These are phyloP conservation scores for Heliconius hortense DNA, from an alignment of 2,888 invertebrate genomes.

Conservation along the genomic window DNA sequence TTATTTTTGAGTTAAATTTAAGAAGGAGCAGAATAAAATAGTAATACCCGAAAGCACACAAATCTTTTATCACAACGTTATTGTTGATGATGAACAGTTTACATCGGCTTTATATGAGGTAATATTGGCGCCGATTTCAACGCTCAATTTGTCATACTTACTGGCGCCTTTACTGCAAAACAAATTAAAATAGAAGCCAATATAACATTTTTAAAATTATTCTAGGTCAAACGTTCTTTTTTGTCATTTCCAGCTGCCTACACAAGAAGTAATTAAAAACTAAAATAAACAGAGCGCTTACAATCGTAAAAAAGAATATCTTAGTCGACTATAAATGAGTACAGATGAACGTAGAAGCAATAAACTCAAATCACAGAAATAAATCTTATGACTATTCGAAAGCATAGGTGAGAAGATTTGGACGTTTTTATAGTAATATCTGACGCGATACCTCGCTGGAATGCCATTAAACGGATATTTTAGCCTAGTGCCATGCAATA, in stretches of 20 bases:
- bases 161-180: constrained; percentile 39
- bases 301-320: constrained; percentile 81
- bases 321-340: constrained; percentile 80
- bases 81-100: constrained; percentile 36
- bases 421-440: constrained; percentile 58
- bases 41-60: constrained; percentile 23
- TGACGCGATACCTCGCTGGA: constrained; percentile 60
- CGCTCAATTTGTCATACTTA: constrained; percentile 43
- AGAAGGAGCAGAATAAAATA: constrained; percentile 21
- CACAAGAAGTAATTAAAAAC: constrained; percentile 81
- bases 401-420: constrained; percentile 69
- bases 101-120: constrained; percentile 33
- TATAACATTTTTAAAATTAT: constrained; percentile 48
- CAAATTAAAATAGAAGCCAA: constrained; percentile 46
- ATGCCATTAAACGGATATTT: constrained; percentile 63
- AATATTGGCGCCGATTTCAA: constrained; percentile 36
- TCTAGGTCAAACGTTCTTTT: constrained; percentile 66
- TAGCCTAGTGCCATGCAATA: constrained; percentile 60
- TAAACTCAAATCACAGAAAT: constrained; percentile 80
- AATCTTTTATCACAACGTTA: constrained; percentile 33
- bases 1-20: constrained; percentile 21
- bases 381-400: constrained; percentile 71
- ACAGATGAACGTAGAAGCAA: constrained; percentile 77
- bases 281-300: constrained; percentile 81
- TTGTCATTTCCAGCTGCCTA: constrained; percentile 76